Evolutionary conservation across 2,797 vertebrate genomes (phyloP), one percentile per base, ranked within the genome.

Genomic region (Hypotaenidia philippensis): DNA sequence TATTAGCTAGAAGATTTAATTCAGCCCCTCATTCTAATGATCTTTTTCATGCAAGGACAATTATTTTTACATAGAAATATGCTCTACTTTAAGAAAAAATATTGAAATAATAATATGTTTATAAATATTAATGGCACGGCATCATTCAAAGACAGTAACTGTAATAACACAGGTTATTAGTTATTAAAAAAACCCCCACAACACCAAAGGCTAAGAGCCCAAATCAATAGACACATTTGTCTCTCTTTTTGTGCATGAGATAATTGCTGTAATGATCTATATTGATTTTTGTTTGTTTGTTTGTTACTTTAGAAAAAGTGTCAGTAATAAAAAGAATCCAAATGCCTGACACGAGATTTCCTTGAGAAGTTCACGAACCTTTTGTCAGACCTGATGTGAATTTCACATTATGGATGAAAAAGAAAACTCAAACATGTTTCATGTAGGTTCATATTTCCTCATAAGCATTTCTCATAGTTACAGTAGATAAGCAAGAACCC

Each of bases 371-470:
- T 91, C 20, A 49, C 15, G 11, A 88, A 74, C 6, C 13, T 89
- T 87, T 93, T 88, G 26, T 77, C 71, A 92, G 50, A 47, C 10
- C 38, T 41, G 11, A 32, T 53, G 57, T 59, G 40, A 93, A 87
- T 94, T 95, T 95, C 20, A 16, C 5, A 2, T 83, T 81, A 36
- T 22, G 92, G 63, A 79, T 47, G 53, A 94, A 87, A 90, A 78
- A 76, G 45, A 68, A 95, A 90, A 64, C 25, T 9, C 1, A 2
- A 29, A 49, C 32, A 36, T 22, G 21, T 95, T 89, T 77, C 23
- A 29, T 38, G 47, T 31, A 64, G 50, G 32, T 94, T 83, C 68
- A 70, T 72, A 41, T 87, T 91, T 95, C 71, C 70, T 74, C 56
- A 78, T 14, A 87, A 80, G 32, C 50, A 70, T 92, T 95, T 56